Base-by-base conservation (phyloP, 2,113 vertebrate genomes). In the Podilymbus podiceps region DNA sequence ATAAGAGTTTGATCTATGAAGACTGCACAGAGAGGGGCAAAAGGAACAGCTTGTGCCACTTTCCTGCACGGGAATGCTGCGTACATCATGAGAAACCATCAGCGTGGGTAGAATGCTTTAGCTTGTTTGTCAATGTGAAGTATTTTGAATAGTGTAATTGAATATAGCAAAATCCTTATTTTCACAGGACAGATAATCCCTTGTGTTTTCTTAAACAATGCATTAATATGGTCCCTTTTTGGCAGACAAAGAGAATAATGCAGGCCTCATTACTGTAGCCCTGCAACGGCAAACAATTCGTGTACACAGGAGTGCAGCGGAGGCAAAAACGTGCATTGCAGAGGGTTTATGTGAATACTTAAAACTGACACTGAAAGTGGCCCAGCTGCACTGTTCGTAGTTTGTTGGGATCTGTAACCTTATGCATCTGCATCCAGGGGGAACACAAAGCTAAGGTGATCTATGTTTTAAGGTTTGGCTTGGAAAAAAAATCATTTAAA, bases 11-110 rank as follows among this genome's bases (percentile, higher is more conserved):
- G 44, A 84, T 92, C 80, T 87, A 44, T 18, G 56, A 94, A 74
- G 88, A 28, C 47, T 75, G 83, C 25, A 58, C 50, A 38, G 76
- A 80, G 79, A 92, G 60, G 76, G 79, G 88, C 60, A 83, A 86
- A 91, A 91, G 89, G 90, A 96, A 88, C 88, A 90, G 86, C 85
- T 72, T 92, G 93, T 95, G 92, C 93, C 86, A 88, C 85, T 95
- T 94, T 62, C 76, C 76, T 94, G 85, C 76, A 12, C 60, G 86
- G 90, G 83, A 96, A 94, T 91, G 96, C 92, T 81, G 88, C 92
- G 49, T 59, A 59, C 67, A 75, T 85, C 76, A 63, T 2, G 6
- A 85, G 52, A 94, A 96, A 60, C 40, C 35, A 64, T 89, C 90
- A 11, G 83, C 3, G 62, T 94, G 90, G 96, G 95, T 72, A 90